Base-by-base conservation (phyloP, 1,140 invertebrate genomes). In the Drosophila melanica region DNA sequence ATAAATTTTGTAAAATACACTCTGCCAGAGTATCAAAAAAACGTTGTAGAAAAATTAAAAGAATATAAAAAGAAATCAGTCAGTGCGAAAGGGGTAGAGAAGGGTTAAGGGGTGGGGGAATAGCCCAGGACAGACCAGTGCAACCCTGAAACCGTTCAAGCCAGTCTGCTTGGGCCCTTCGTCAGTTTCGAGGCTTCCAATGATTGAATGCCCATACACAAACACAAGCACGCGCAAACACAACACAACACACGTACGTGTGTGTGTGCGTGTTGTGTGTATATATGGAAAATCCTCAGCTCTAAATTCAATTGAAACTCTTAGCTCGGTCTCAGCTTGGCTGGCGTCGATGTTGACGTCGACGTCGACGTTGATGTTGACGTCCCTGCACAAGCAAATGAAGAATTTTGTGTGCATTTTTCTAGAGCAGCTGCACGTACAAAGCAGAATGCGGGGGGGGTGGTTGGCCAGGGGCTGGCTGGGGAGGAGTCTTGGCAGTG, bases 401-500 rank as follows among this genome's bases (percentile, higher is more conserved):
- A 87, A 89, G 84, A 82, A 87, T 87, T 82, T 82, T 74, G 65
- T 79, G 65, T 79, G 82, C 79, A 87, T 73, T 89, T 89, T 89
- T 86, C 71, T 76, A 68, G 79, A 70, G 66, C 81, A 86, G 53
- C 68, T 55, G 54, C 81, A 86, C 79, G 82, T 79, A 89, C 48
- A 64, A 53, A 60, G 53, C 59, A 63, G 41, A 20, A 30, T n/a
- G 48, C 2, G 12, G 7, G 8, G 18, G 3, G 44, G 1, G 1
- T 16, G 44, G 4, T 0, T 1, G 7, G 12, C 9, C 9, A 11
- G 11, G 23, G 27, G 12, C 30, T 41, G 58, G 51, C n/a, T 27
- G 14, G 33, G 14, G 33, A 30, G 55, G 16, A 33, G 27, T 27
- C 16, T 33, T 35, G 42, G 44, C 16, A 37, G 54, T 33, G 71